Evolutionary conservation across 2,888 invertebrate genomes (phyloP), one percentile per base, ranked within the genome.

Genomic region (Yponomeuta cagnagella): DNA sequence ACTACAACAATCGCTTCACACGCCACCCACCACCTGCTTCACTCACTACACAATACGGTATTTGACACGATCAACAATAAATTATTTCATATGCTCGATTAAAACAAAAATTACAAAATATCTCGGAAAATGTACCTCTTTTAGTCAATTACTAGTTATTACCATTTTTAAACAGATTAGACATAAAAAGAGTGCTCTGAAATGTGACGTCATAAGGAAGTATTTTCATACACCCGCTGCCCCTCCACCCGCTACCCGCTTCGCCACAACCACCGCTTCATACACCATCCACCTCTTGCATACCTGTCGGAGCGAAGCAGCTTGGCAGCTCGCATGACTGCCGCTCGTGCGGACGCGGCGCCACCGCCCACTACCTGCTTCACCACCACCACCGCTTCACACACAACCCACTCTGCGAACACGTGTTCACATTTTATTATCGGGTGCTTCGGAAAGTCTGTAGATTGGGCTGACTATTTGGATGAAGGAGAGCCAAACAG

Each of bases 331-430:
- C 90, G 75, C 0, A 86, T 81, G 2, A 90, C 90, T 43, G 90
- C 90, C 0, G 90, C 88, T 1, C 83, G 72, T 0, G 90, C 89
- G 0, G 85, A 81, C 1, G 85, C 82, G 10, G 89, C 90, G 0
- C 89, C 91, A 0, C 89, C 90, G 0, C 91, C 88, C 74, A 91
- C 90, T 77, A 91, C 92, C 0, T 90, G 79, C 78, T 91, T 91
- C 79, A 91, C 90, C 76, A 91, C 91, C 77, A 91, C 90, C 78
- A 91, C 91, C 1, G 91, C 91, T 70, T 91, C 92, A 77, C 91
- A 90, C 72, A 91, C 91, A 80, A 89, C 89, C 87, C 89, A 88
- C 75, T 92, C 91, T 91, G 78, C 0, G 43, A 3, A 65, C 33
- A 30, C 3, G 9, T 10, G n/a, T 10, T 64, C 1, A 37, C 33